Conservation (phyloP, 2,113 vertebrate genomes). For the Bostrychus sinensis region DNA sequence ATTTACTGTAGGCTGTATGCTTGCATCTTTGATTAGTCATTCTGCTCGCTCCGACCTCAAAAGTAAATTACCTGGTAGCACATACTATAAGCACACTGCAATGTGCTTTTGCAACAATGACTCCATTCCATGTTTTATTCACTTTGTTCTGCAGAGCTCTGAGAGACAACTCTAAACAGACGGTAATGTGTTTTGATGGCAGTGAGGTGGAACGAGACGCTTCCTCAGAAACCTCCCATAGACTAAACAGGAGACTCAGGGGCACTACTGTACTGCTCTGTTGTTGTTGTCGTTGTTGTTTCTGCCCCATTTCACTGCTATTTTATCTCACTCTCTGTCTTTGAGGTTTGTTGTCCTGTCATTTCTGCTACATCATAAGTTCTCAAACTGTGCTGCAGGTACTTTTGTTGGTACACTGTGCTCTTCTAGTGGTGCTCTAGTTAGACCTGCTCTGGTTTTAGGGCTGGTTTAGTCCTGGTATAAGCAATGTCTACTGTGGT, state of each 20-base stretch:
- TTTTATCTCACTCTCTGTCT: neutral
- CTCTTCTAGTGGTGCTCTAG: too few relatives aligned
- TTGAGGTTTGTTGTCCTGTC: neutral
- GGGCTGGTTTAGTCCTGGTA: too few relatives aligned
- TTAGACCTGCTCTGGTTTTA: too few relatives aligned
- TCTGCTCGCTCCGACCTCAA: neutral
- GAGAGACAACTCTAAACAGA: neutral
- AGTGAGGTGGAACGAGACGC: constrained; percentile 7
- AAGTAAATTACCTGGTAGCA: neutral
- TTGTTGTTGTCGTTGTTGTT: too few relatives aligned
- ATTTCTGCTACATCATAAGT: neutral
- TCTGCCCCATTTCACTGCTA: neutral
- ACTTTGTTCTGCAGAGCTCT: neutral
- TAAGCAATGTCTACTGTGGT: too few relatives aligned
- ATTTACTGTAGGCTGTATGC: too few relatives aligned
- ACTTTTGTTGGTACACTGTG: too few relatives aligned
- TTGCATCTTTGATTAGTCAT: too few relatives aligned
- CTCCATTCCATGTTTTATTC: neutral
- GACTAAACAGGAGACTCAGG: neutral
- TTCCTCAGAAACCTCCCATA: neutral
- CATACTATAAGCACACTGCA: neutral
- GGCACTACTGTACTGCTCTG: neutral
- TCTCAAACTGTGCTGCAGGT: too few relatives aligned
- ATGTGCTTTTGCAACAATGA: neutral
- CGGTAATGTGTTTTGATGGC: neutral